Base-by-base conservation (phyloP, 2,888 invertebrate species). In the Plagodis dolabraria region DNA sequence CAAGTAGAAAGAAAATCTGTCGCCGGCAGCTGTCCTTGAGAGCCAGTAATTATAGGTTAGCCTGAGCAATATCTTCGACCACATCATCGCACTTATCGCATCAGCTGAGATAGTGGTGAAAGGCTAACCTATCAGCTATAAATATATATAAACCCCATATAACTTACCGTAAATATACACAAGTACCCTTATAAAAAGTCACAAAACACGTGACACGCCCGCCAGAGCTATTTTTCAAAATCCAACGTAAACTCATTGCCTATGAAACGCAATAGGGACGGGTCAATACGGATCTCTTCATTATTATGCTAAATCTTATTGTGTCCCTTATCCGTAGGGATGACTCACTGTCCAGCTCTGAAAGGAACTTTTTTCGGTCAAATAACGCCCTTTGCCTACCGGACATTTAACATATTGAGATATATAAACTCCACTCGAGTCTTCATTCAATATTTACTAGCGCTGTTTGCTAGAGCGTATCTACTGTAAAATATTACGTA, bases 301-400 rank as follows among this genome's bases (percentile, higher is more conserved):
- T 86, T 88, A 85, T 86, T 85, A 87, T 87, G 85, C 79, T 86
- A 85, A 87, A 86, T 80, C 77, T 74, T 70, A 84, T 84, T 86
- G 85, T 85, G 77, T 73, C 76, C 78, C 67, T 74, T 75, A 81
- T 81, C 81, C 76, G 73, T 58, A 66, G 77, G 82, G 84, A 82
- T 70, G 75, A 75, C 67, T 77, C 72, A 75, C 72, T 74, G 49
- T 45, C 71, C 69, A 69, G 75, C 70, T 72, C 73, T 74, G 74
- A 78, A 78, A 77, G 75, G 75, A 43, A 43, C 43, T 63, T 65
- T 80, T 76, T 82, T 77, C 70, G 65, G 67, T 69, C 69, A 68
- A 67, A 68, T 64, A 60, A 68, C 71, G 75, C 76, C 76, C 70
- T 60, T 51, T 57, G 69, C 64, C 66, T 70, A 51, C 59, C 36